Evolutionary conservation across 2,888 invertebrate species (phyloP), one percentile per base, ranked within the genome.

Genomic region (Megaustenia siamemsis): DNA sequence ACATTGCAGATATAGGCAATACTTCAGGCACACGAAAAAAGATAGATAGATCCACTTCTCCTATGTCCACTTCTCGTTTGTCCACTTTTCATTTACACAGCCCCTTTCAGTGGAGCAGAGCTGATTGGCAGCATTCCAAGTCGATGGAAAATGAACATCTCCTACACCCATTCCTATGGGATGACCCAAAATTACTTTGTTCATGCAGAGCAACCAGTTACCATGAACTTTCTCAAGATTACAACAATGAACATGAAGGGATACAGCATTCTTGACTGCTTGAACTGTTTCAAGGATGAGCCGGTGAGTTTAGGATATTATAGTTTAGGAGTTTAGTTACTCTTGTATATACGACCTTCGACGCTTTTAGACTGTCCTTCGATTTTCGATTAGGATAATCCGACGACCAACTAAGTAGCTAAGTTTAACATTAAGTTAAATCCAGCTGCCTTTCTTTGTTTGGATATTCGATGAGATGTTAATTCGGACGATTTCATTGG

Each of bases 131-230:
- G 87, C 3, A 75, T 89, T 5, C 86, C 85, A 18, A 86, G 87
- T 8, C 80, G 89, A 4, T 90, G 89, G 87, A 88, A 87, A 38
- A 49, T 88, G 53, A 89, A 89, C 83, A 87, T 89, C 8, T 84
- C 87, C 87, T 98, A 98, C 92, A 97, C 97, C 97, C 98, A 98
- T 92, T 97, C 97, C 0, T 98, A 98, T 93, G 97, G 97, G 56
- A 95, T 98, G 86, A 97, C 98, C 0, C 96, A 97, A 73, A 96
- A 97, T 91, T 98, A 96, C 94, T 97, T 97, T 92, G 95, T 98
- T 28, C 76, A 77, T 35, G 18, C 82, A 4, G 85, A 85, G 75
- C 81, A 76, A 28, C 85, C 85, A 1, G 28, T 98, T 40, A 87
- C 92, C 40, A 89, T 94, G 49, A 94, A 93, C 88, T 90, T 92